phyloP scores from a whole-genome alignment of 2,113 vertebrate genomes.

The Epinephelus fuscoguttatus region DNA sequence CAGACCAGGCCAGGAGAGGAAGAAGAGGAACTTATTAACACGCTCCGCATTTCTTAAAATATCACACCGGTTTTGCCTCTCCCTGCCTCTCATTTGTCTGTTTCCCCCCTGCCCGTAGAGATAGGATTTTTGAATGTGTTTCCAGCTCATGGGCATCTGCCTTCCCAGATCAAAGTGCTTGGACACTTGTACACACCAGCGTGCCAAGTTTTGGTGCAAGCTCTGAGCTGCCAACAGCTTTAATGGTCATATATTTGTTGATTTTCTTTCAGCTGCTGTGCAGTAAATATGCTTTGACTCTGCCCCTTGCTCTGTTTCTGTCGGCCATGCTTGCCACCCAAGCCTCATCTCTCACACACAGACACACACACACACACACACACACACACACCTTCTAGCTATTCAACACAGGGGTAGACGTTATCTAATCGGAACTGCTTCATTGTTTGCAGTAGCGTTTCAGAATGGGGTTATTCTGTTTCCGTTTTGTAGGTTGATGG shows the following conservation, averaged over 20 bases:
- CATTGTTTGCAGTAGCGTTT: constrained; percentile 31
- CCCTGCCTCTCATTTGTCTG: constrained; percentile 5
- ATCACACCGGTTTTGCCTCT: constrained; percentile 55
- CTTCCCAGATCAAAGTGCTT: constrained; percentile 16
- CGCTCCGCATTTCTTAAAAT: constrained; percentile 64
- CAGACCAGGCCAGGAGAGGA: constrained; percentile 51
- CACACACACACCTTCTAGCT: constrained; percentile 11
- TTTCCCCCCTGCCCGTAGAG: neutral
- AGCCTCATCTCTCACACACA: neutral
- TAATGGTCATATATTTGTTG: constrained; percentile 58
- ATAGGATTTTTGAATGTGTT: constrained; percentile 26
- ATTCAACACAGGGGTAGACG: neutral
- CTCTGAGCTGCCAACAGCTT: constrained; percentile 51
- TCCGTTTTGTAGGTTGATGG: constrained; percentile 45
- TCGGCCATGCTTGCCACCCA: neutral
- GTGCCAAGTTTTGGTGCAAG: constrained; percentile 58
- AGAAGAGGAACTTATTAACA: constrained; percentile 67
- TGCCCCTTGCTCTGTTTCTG: constrained; percentile 19
- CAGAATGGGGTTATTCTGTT: constrained; percentile 23
- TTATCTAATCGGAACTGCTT: constrained; percentile 24
- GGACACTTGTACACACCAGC: constrained; percentile 50
- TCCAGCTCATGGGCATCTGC: constrained; percentile 23
- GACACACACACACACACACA: constrained; percentile 2
- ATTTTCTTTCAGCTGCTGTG: constrained; percentile 32
- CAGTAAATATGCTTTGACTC: constrained; percentile 7